Evolutionary conservation across 2,797 vertebrate species (phyloP), one percentile per base, ranked within the genome.

Genomic region (Kryptolebias ocellatus): DNA sequence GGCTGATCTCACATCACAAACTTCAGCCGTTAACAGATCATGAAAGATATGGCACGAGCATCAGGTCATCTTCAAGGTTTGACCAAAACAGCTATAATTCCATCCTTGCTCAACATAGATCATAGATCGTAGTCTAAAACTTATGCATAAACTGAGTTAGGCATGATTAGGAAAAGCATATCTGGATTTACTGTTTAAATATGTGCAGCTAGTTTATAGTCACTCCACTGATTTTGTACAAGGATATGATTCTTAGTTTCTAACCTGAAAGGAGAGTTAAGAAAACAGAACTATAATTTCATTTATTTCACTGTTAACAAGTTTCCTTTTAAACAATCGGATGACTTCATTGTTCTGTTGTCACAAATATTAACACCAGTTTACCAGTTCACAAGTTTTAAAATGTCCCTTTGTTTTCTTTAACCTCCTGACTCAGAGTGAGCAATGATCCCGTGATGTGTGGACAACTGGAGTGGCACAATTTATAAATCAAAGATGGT

Each of bases 401-500:
- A 42, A 75, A 69, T 17, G 49, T 52, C 72, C 55, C 12, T 70
- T 78, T 78, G 57, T 79, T 66, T 64, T 52, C 56, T 74, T 79
- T 70, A 81, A 75, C 73, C 56, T 69, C 66, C 83, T 73, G 71
- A 78, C 60, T 68, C 71, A 39, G 51, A 82, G 78, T 79, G 66
- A 84, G 79, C 84, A 67, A 81, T 77, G 76, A 79, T 4, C 28
- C 85, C 76, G 75, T 82, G 50, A 60, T 63, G 56, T 70, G 76
- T 79, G 81, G 79, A 90, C 90, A 87, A 85, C 92, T 93, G 83
- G 93, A 96, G 94, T 94, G 93, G 86, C 81, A 89, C 81, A 78
- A 94, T 95, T 94, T 92, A 95, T 96, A 96, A 96, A 96, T 95
- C 94, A 95, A 88, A 75, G 84, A 88, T 37, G 83, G 89, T 96